These are phyloP conservation scores for Orestias chungarensis DNA, from an alignment of 2,797 vertebrate species.

Conservation along the genomic window DNA sequence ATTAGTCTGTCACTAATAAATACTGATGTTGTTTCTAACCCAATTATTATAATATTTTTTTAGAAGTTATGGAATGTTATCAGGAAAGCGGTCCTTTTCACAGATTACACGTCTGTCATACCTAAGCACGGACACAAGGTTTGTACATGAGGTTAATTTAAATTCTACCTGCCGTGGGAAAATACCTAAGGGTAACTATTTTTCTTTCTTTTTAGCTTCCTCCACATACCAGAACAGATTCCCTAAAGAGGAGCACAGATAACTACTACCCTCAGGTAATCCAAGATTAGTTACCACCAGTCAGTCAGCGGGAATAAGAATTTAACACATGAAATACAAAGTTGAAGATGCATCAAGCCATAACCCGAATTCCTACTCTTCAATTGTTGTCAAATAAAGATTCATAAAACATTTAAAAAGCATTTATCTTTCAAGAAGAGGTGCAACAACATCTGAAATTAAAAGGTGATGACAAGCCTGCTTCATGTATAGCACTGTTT, in stretches of 20 bases:
- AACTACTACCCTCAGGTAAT: constrained; percentile 43
- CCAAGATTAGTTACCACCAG: constrained; percentile 24
- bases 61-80: not conserved
- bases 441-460: not conserved
- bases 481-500: too few relatives aligned
- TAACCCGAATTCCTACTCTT: not conserved
- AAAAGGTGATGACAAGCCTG: constrained; percentile 13
- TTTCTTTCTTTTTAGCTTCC: constrained; percentile 20
- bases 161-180: constrained; percentile 37
- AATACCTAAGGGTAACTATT: constrained; percentile 23
- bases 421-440: not conserved
- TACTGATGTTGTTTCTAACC: not conserved
- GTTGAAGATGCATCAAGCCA: constrained; percentile 8
- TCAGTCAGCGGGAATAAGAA: constrained; percentile 32
- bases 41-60: not conserved
- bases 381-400: not conserved
- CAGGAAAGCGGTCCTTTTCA: not conserved
- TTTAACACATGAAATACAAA: not conserved
- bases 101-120: constrained; percentile 11
- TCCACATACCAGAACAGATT: constrained; percentile 46
- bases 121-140: constrained; percentile 11
- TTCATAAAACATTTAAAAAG: not conserved
- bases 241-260: constrained; percentile 31
- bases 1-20: not conserved
- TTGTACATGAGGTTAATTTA: constrained; percentile 8